A percentile compares a stretch with the other conserved stretches of the same genome.
These are phyloP conservation scores for Acrocephalus arundinaceus DNA, from an alignment of 2,113 vertebrate species.

Conservation along the genomic window DNA sequence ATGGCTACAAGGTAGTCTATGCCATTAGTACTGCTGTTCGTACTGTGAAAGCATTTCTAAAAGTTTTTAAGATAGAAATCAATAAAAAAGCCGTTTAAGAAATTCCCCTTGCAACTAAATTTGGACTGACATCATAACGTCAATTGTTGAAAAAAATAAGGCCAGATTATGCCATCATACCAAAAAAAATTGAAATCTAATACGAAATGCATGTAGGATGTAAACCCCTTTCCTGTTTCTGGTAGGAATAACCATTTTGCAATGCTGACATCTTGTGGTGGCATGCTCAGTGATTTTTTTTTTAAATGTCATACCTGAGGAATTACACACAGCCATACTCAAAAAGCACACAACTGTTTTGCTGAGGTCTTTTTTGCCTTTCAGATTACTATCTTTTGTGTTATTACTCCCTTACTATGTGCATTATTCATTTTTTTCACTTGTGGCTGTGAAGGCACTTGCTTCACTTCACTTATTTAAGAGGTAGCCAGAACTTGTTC, in stretches of 20 bases:
- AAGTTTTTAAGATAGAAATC: not conserved
- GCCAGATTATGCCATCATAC: not conserved
- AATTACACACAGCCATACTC: not conserved
- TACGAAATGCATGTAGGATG: not conserved
- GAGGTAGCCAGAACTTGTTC: not conserved
- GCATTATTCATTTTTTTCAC: not conserved
- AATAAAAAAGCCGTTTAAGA: not conserved
- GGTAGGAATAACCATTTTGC: not conserved
- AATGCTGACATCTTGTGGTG: conserved; percentile 63
- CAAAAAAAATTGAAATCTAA: not conserved
- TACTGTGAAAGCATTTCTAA: not conserved
- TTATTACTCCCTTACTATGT: not conserved
- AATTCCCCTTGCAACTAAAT: not conserved
- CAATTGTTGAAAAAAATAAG: not conserved
- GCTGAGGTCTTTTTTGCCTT: not conserved
- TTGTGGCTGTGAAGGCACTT: not conserved
- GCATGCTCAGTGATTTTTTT: not conserved
- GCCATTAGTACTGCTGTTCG: not conserved
- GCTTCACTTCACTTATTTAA: not conserved
- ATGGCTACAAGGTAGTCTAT: not conserved
- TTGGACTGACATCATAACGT: not conserved
- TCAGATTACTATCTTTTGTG: not conserved
- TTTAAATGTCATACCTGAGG: not conserved
- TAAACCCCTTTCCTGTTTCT: not conserved
- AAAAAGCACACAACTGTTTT: not conserved